Evolutionary conservation across 1,140 invertebrate species (phyloP).

Genomic region (Brachionus plicatilis): DNA sequence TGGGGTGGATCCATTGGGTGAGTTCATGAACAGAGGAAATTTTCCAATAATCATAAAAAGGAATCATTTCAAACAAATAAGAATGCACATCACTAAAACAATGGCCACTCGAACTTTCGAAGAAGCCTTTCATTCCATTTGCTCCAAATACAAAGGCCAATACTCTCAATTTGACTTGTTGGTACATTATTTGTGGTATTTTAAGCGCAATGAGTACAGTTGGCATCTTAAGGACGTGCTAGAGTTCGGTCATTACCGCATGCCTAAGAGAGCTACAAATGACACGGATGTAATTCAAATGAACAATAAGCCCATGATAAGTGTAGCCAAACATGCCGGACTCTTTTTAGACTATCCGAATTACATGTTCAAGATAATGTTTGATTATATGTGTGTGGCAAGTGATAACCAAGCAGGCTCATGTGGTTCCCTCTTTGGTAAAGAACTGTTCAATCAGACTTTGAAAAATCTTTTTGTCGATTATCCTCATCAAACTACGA

Average conservation of each 20-base stretch:
- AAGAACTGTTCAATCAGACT: neutral
- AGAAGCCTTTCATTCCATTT: neutral
- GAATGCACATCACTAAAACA: neutral
- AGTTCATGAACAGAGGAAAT: neutral
- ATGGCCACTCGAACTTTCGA: neutral
- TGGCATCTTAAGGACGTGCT: neutral
- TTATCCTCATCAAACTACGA: neutral
- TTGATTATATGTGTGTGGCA: conserved; percentile 1
- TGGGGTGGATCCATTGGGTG: neutral
- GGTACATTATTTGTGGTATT: neutral
- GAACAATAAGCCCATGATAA: neutral
- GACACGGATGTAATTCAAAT: neutral
- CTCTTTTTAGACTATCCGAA: neutral
- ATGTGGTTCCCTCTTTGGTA: neutral
- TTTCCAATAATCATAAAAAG: neutral
- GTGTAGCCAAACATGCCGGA: neutral
- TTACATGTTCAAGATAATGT: neutral
- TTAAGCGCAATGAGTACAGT: neutral
- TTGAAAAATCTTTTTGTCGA: neutral
- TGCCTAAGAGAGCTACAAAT: neutral
- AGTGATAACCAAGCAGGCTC: neutral
- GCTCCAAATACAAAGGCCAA: neutral
- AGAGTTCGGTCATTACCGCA: neutral
- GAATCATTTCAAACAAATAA: neutral
- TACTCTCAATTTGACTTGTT: conserved; percentile 13